Conservation (phyloP, 2,888 invertebrate genomes). For the Agapetus fuscipes region DNA sequence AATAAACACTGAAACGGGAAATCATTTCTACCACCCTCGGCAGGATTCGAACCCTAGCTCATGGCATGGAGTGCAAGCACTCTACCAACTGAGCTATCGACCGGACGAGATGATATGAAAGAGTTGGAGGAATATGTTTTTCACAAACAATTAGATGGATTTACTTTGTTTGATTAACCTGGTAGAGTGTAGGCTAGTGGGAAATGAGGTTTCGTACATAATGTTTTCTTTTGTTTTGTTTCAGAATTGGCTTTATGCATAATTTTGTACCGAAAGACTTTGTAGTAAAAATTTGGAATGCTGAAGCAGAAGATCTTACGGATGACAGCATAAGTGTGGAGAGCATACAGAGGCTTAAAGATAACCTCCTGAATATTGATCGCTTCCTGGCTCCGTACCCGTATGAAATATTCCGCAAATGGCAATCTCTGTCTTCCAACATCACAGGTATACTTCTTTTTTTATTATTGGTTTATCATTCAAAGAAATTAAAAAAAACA, state of each 20-base stretch:
- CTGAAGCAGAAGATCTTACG: conserved; percentile 62
- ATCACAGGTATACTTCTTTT: conserved; percentile 51
- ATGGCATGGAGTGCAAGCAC: no score
- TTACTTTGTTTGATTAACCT: no score
- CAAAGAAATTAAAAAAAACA: neutral
- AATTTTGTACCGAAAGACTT: conserved; percentile 75
- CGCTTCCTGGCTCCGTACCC: conserved; percentile 83
- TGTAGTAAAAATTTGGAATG: conserved; percentile 82
- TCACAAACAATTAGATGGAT: no score
- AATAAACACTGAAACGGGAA: no score
- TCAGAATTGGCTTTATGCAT: conserved; percentile 75
- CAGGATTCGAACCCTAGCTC: no score
- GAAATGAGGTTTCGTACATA: no score
- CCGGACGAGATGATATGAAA: neutral
- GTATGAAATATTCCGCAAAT: conserved; percentile 76
- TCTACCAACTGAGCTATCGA: no score
- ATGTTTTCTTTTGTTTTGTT: conserved; percentile 10
- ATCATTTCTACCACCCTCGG: no score
- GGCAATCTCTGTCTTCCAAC: conserved; percentile 68
- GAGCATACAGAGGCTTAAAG: conserved; percentile 53
- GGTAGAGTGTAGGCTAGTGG: no score
- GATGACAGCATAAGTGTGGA: conserved; percentile 53
- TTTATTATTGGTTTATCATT: conserved; percentile 2
- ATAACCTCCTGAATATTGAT: conserved; percentile 64
- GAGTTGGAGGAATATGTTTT: neutral